A percentile compares a stretch with the other conserved stretches of the same genome.
These are phyloP conservation scores for Atrina japonica DNA, from an alignment of 2,888 invertebrate species.

Conservation along the genomic window DNA sequence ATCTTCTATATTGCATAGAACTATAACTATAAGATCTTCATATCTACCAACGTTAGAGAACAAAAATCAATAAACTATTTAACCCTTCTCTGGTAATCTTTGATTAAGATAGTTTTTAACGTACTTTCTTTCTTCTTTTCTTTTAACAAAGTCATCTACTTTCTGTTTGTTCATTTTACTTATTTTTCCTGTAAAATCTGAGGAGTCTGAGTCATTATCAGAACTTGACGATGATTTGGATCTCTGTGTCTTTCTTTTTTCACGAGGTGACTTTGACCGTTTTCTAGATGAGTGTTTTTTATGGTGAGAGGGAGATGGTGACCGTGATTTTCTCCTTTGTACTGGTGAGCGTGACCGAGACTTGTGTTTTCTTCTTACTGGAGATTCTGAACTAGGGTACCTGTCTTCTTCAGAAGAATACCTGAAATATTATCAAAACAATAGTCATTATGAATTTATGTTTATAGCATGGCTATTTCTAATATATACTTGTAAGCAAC, in stretches of 20 bases:
- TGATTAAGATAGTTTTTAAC: not conserved
- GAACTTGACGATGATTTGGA: slow-evolving; percentile 40
- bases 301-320: slow-evolving; percentile 31
- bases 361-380: slow-evolving; percentile 40
- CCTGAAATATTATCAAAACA: too few relatives aligned
- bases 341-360: slow-evolving; percentile 35
- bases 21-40: too few relatives aligned
- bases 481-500: too few relatives aligned
- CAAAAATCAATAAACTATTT: too few relatives aligned
- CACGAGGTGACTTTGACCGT: slow-evolving; percentile 21
- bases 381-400: slow-evolving; percentile 56
- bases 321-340: slow-evolving; percentile 38
- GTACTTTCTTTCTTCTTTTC: slow-evolving; percentile 57
- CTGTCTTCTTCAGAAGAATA: slow-evolving; percentile 34
- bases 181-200: slow-evolving; percentile 20
- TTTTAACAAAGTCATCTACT: slow-evolving; percentile 43
- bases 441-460: too few relatives aligned
- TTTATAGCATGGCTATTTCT: too few relatives aligned
- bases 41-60: too few relatives aligned
- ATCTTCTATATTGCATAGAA: too few relatives aligned
- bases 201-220: slow-evolving; percentile 20
- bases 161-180: slow-evolving; percentile 38
- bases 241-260: slow-evolving; percentile 42
- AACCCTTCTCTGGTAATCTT: too few relatives aligned
- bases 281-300: slow-evolving; percentile 29